Base-by-base conservation (phyloP, 2,797 vertebrate genomes). In the Acanthurus leucopareius region DNA sequence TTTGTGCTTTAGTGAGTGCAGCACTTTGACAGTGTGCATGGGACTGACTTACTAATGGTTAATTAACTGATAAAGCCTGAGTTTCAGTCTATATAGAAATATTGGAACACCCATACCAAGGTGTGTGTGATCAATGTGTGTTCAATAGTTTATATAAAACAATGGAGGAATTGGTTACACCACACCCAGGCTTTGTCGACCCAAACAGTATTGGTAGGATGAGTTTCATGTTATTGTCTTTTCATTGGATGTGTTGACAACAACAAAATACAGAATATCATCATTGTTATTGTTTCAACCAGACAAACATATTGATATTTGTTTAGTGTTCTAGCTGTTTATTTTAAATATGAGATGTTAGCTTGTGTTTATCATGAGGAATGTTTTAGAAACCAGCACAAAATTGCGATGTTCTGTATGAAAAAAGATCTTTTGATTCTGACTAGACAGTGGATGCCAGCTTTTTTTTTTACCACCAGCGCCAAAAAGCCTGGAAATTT, bases 401-500 rank as follows among this genome's bases (percentile, higher is more conserved):
- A 54, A 58, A 49, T 42, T 17, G 1, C 4, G 8, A 13, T 57
- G 48, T 69, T 58, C 20, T 61, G 11, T 40, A 15, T 49, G 22
- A 70, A 74, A 56, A 59, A 40, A 0, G 42, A 20, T 45, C 48
- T 42, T 32, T 60, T 69, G 51, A 45, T 53, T 73, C 38, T 54
- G 17, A 74, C 38, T 51, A 58, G 40, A 72, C 57, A 44, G 17
- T 40, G 16, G 3, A 45, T 7, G 32, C 19, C 10, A 64, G 16
- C 17, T 38, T 17, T 45, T 16, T 16, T 28, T 17, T 32, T 32
- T 2, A 22, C 22, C 49, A 51, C 0, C 6, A 3, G 10, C 25
- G 17, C 40, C 40, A 59, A 72, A 80, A 77, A 20, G 38, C 22
- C 68, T 20, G 25, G 40, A 63, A 64, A 60, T 32, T 16, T 59